These are phyloP conservation scores for Dryas iulia DNA, from an alignment of 1,140 invertebrate species.

Conservation along the genomic window DNA sequence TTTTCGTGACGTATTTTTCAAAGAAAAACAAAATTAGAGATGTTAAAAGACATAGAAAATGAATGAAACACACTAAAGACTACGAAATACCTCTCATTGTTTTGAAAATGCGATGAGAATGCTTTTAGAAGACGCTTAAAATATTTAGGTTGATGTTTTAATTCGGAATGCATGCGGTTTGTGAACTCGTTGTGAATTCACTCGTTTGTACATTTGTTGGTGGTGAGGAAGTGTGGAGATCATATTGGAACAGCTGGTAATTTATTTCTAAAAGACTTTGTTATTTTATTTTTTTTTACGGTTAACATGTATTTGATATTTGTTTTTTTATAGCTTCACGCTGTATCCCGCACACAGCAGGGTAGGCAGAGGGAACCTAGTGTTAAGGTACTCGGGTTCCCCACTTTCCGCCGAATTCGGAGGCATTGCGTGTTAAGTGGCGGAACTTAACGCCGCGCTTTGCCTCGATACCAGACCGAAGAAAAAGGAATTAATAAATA, in stretches of 20 bases:
- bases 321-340: too few species aligned
- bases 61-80: not conserved
- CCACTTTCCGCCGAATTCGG: too few species aligned
- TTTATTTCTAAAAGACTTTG: too few species aligned
- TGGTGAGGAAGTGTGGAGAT: not conserved
- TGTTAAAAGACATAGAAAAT: not conserved
- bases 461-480: too few species aligned
- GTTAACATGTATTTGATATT: too few species aligned
- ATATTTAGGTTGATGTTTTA: slow-evolving; percentile 11
- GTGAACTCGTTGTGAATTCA: not conserved
- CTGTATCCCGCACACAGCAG: too few species aligned
- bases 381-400: too few species aligned
- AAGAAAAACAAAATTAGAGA: slow-evolving; percentile 11
- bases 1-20: slow-evolving; percentile 48
- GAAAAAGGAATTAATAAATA: too few species aligned
- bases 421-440: too few species aligned
- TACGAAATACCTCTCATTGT: not conserved
- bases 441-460: too few species aligned
- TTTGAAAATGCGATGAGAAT: not conserved
- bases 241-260: not conserved
- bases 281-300: too few species aligned
- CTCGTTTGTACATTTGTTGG: not conserved
- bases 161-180: not conserved
- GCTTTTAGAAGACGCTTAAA: slow-evolving; percentile 3
- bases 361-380: too few species aligned